These are phyloP conservation scores for Beris morrisii DNA, from an alignment of 2,888 invertebrate genomes.

Conservation along the genomic window DNA sequence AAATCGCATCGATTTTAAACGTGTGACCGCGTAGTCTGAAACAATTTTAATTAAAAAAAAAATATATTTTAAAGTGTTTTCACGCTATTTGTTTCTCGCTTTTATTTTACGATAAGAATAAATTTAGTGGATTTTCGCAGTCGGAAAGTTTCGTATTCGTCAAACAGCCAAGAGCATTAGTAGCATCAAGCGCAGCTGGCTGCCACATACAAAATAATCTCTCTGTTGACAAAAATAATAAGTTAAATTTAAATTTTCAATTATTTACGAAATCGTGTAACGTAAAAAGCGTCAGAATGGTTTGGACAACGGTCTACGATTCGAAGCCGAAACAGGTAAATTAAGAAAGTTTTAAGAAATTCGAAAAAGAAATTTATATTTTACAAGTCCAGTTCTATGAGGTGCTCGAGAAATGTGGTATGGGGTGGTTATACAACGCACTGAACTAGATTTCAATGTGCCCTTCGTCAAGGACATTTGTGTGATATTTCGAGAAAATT, in stretches of 20 bases:
- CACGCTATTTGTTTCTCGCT: no score
- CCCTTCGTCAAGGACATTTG: slow-evolving; percentile 41
- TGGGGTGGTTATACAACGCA: slow-evolving; percentile 21
- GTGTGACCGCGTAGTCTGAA: no score
- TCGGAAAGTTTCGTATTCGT: slow-evolving; percentile 10
- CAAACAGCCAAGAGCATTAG: no score
- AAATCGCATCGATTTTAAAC: no score
- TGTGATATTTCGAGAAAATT: slow-evolving; percentile 13
- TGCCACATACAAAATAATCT: neutral
- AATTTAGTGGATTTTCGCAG: slow-evolving; percentile 10
- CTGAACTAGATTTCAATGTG: slow-evolving; percentile 22
- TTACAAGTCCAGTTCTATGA: no score
- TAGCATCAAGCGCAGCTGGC: neutral
- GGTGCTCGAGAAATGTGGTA: neutral
- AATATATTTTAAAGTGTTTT: no score
- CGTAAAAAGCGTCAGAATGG: slow-evolving; percentile 9
- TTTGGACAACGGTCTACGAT: slow-evolving; percentile 19
- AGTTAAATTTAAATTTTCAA: slow-evolving; percentile 3
- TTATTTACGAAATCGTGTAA: slow-evolving; percentile 12
- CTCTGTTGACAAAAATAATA: neutral
- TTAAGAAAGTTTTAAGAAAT: slow-evolving; percentile 7
- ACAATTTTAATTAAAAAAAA: no score
- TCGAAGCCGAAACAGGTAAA: slow-evolving; percentile 6
- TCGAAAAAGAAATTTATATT: neutral
- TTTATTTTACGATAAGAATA: slow-evolving; percentile 17